Evolutionary conservation across 2,113 vertebrate species (phyloP).

Genomic region (Dicaeum eximium): DNA sequence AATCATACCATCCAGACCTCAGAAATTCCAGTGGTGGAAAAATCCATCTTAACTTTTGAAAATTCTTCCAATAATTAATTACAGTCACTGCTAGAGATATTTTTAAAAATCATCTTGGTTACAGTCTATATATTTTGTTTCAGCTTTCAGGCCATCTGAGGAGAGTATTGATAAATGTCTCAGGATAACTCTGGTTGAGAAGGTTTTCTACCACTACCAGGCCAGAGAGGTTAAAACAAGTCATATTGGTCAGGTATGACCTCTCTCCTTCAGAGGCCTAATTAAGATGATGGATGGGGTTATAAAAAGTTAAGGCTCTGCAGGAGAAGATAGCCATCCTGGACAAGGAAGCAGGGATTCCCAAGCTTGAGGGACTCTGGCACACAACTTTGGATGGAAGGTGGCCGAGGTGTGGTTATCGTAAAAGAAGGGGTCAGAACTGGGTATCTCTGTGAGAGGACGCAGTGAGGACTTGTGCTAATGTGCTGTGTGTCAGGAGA

Average conservation of each 20-base stretch:
- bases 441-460: background rate
- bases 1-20: background rate
- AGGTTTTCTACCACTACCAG: background rate
- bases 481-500: background rate
- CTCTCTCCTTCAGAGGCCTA: background rate
- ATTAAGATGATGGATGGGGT: background rate
- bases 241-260: background rate
- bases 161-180: background rate
- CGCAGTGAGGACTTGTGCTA: rapidly evolving
- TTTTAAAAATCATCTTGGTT: background rate
- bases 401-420: background rate
- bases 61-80: background rate
- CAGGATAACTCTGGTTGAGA: background rate
- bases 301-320: background rate
- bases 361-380: background rate
- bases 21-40: background rate
- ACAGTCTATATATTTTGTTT: background rate
- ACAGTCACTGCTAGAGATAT: background rate
- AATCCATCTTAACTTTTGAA: background rate
- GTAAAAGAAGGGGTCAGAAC: background rate
- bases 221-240: background rate
- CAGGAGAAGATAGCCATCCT: background rate
- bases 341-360: background rate
- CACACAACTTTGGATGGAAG: background rate
- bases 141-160: background rate